phyloP scores from a whole-genome alignment of 2,888 invertebrate species.

The Teleiodes luculella region DNA sequence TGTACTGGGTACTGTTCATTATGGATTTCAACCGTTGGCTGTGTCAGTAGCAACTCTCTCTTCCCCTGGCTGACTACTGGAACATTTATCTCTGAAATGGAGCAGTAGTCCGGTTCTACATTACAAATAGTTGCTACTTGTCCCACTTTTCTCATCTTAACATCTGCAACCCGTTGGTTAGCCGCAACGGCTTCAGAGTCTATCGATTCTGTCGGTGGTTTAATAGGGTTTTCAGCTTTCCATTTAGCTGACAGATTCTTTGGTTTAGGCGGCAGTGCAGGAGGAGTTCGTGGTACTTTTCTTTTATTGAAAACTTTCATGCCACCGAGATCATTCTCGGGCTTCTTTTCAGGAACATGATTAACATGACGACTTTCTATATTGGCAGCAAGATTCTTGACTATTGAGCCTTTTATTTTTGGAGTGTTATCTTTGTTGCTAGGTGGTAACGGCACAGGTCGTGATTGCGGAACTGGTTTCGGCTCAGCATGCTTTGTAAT shows the following conservation, averaged over 20 bases:
- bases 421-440: conserved; percentile 53
- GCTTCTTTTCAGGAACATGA: conserved; percentile 73
- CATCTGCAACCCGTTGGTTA: conserved; percentile 79
- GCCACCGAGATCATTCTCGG: conserved; percentile 57
- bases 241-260: conserved; percentile 84
- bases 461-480: conserved; percentile 54
- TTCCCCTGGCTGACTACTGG: conserved; percentile 79
- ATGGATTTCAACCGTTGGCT: conserved; percentile 75
- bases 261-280: conserved; percentile 88
- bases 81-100: conserved; percentile 86
- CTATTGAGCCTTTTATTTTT: conserved; percentile 72
- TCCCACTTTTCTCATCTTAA: conserved; percentile 75
- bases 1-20: conserved; percentile 70
- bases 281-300: conserved; percentile 82
- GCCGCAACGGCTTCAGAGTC: conserved; percentile 79
- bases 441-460: conserved; percentile 41
- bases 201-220: conserved; percentile 62
- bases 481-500: conserved; percentile 68
- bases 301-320: conserved; percentile 73
- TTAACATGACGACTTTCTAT: conserved; percentile 65
- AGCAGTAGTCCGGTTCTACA: conserved; percentile 86
- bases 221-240: conserved; percentile 75
- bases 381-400: conserved; percentile 72
- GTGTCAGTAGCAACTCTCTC: conserved; percentile 74
- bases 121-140: conserved; percentile 69